phyloP scores from a whole-genome alignment of 2,113 vertebrate species.

The Rhea americana region DNA sequence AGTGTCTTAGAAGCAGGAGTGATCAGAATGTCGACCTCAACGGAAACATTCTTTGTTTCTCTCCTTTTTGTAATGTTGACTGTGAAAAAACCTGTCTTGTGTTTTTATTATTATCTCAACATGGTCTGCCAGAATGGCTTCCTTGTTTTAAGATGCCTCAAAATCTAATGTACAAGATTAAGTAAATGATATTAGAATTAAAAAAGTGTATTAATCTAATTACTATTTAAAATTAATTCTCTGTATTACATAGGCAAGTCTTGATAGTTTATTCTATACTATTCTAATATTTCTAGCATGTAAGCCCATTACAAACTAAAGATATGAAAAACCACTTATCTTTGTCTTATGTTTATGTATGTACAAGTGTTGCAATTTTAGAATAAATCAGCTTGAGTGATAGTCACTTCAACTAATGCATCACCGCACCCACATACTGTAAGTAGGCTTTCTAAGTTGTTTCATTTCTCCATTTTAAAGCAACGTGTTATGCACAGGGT shows the following conservation, averaged over 20 bases:
- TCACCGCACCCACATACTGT: background rate
- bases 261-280: background rate
- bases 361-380: background rate
- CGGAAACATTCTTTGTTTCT: background rate
- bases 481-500: background rate
- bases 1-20: background rate
- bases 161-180: background rate
- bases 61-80: background rate
- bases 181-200: background rate
- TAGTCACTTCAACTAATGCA: background rate
- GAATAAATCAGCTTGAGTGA: background rate
- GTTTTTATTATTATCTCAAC: background rate
- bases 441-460: background rate
- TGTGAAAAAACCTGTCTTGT: background rate
- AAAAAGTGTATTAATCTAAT: background rate
- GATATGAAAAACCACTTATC: background rate
- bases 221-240: background rate
- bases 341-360: background rate
- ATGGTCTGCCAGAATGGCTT: background rate
- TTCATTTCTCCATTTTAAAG: background rate
- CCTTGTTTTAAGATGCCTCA: background rate
- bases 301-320: background rate
- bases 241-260: background rate
- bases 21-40: background rate
- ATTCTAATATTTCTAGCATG: background rate